Base-by-base conservation (phyloP, 2,797 vertebrate species). In the Gila robusta region DNA sequence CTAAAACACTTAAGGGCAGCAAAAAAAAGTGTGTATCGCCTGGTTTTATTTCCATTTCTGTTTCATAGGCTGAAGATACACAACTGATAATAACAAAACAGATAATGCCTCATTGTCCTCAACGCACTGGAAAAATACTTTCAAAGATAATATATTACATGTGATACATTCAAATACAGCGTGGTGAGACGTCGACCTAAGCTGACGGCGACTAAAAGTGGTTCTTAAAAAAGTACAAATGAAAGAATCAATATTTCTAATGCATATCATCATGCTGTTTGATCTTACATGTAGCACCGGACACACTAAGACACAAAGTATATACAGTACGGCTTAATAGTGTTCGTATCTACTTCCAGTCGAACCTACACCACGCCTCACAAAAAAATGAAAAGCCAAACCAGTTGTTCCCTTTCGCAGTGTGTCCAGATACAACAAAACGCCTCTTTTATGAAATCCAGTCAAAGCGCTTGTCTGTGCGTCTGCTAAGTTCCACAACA, bases 401-500 rank as follows among this genome's bases (percentile, higher is more conserved):
- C 83, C 93, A 94, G 93, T 92, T 96, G 94, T 95, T 96, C 88
- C 89, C 90, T 62, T 83, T 89, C 87, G 88, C 91, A 90, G 91
- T 73, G 87, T 89, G 91, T 93, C 94, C 94, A 92, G 91, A 89
- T 95, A 92, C 90, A 92, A 90, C 94, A 95, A 96, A 96, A 95
- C 84, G 87, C 93, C 94, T 92, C 93, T 96, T 95, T 94, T 95
- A 94, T 96, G 86, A 93, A 93, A 91, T 94, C 92, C 93, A 89
- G 93, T 94, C 91, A 92, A 87, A 95, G 91, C 92, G 93, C 89
- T 93, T 93, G 91, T 94, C 93, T 94, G 69, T 73, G 67, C 71
- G 93, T 94, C 95, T 94, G 93, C 93, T 92, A 91, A 94, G 94
- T 94, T 95, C 91, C 94, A 91, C 92, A 97, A 96, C 98, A 99